Evolutionary conservation across 2,113 vertebrate species (phyloP), one percentile per base, ranked within the genome.

Genomic region (Chiloscyllium plagiosum): DNA sequence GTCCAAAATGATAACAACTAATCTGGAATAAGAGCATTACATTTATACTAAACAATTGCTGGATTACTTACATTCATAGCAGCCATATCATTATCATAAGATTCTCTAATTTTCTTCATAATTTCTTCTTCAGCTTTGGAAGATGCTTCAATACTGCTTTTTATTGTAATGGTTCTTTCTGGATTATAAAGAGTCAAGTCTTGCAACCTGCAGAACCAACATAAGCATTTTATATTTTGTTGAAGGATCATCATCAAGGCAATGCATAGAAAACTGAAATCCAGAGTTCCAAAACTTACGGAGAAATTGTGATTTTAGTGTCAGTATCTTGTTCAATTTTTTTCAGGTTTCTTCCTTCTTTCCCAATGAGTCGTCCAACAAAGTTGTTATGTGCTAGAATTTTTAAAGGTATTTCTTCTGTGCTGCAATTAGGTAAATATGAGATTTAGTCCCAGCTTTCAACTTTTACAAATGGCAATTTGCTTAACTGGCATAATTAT

Each of bases 311-410:
- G 97, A 99, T 99, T 98, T 99, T 99, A 96, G 99, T 99, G 96
- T 98, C 98, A 0, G 99, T 99, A 96, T 99, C 99, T 96, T 98
- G 98, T 76, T 99, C 99, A 3, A 99, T 99, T 97, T 99, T 99
- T 97, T 99, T 99, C 96, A 99, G 97, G 96, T 99, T 99, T 96
- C 99, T 98, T 96, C 99, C 99, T 97, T 99, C 99, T 97, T 99
- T 99, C 76, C 99, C 99, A 97, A 99, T 99, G 95, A 99, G 98
- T 93, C 99, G 98, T 20, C 99, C 99, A 0, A 99, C 99, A 96
- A 99, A 99, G 97, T 99, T 99, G 97, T 99, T 99, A 97, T 99
- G 99, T 96, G 99, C 99, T 97, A 99, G 96, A 96, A 99, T 99
- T 97, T 99, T 99, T 97, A 99, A 97, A 69, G 99, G 99, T 96